phyloP scores from a whole-genome alignment of 2,797 vertebrate genomes.

The Leptatherina wallacei region DNA sequence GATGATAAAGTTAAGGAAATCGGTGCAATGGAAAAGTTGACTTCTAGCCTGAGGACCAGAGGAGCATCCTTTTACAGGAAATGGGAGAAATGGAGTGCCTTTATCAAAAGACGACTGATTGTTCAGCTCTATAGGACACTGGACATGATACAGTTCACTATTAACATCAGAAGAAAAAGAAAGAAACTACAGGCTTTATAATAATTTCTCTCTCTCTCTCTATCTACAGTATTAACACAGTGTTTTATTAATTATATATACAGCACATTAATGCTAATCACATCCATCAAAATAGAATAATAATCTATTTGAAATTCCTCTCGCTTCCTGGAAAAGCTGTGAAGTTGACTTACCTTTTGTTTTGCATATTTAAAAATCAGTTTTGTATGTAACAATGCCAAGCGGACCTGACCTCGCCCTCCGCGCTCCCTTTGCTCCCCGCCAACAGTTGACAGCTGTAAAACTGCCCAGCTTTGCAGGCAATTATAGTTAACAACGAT shows the following conservation, averaged over 20 bases:
- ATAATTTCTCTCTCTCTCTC: background rate
- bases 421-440: slow-evolving; percentile 7
- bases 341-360: background rate
- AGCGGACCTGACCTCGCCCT: slow-evolving; percentile 12
- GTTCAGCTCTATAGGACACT: too few species aligned
- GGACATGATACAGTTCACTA: too few species aligned
- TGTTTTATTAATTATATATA: background rate
- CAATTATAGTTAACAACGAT: slow-evolving; percentile 37
- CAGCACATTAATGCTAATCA: background rate
- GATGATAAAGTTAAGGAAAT: too few species aligned
- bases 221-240: background rate
- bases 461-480: slow-evolving; percentile 15
- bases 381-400: slow-evolving; percentile 4
- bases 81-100: too few species aligned
- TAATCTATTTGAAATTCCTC: background rate
- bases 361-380: slow-evolving; percentile 14
- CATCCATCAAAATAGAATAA: background rate
- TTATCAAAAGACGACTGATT: too few species aligned
- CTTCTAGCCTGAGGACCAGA: too few species aligned
- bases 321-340: background rate
- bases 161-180: too few species aligned
- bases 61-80: too few species aligned
- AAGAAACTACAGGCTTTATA: too few species aligned
- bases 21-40: too few species aligned
- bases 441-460: slow-evolving; percentile 18